These are phyloP conservation scores for Apotomis capreana DNA, from an alignment of 2,888 invertebrate genomes.

Conservation along the genomic window DNA sequence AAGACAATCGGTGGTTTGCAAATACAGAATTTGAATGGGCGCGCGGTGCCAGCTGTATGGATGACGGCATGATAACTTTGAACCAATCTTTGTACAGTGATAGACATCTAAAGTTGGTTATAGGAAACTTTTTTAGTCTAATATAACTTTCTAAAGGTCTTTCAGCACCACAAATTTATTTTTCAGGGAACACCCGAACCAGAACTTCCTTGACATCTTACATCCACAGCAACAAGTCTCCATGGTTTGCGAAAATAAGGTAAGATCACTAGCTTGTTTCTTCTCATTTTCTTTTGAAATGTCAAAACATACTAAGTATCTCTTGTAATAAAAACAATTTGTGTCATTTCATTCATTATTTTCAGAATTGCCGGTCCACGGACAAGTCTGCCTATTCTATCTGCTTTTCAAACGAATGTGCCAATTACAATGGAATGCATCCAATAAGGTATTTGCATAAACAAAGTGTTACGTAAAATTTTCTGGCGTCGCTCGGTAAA, in stretches of 20 bases:
- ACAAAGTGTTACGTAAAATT: no score
- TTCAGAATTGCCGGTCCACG: slow-evolving; percentile 94
- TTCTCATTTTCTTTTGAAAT: not conserved
- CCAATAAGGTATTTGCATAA: slow-evolving; percentile 86
- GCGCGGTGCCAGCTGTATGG: no score
- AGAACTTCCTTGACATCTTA: slow-evolving; percentile 92
- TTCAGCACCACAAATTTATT: not conserved
- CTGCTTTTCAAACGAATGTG: slow-evolving; percentile 98
- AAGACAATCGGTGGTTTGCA: no score
- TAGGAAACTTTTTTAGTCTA: no score
- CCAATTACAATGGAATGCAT: slow-evolving; percentile 97
- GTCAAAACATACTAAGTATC: no score
- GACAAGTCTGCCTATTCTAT: slow-evolving; percentile 97
- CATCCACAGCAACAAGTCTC: slow-evolving; percentile 98
- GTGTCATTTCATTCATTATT: slow-evolving; percentile 36
- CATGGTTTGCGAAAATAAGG: slow-evolving; percentile 98
- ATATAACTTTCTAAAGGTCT: not conserved
- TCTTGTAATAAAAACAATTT: not conserved
- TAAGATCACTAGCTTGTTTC: slow-evolving; percentile 54
- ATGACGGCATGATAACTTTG: no score
- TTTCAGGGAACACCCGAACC: slow-evolving; percentile 90
- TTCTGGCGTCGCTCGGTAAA: no score
- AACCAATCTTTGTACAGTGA: no score
- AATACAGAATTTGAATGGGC: no score
- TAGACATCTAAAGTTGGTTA: no score